A percentile compares a stretch with the other conserved stretches of the same genome.
These are phyloP conservation scores for Vollenhovia emeryi DNA, from an alignment of 1,140 invertebrate genomes.

Conservation along the genomic window DNA sequence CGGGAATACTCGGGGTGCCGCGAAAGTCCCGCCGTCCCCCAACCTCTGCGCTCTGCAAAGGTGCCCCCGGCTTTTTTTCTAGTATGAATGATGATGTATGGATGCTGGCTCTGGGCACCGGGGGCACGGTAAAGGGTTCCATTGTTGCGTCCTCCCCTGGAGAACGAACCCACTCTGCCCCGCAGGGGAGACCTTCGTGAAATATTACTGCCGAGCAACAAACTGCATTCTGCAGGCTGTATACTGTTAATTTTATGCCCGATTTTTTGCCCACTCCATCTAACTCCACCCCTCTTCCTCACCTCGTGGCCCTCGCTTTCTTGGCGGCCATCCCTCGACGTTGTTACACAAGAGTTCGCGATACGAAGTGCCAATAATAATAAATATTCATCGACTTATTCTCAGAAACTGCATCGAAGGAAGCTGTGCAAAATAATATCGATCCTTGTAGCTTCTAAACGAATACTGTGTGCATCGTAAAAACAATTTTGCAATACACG, in stretches of 20 bases:
- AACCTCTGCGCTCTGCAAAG: slow-evolving; percentile 56
- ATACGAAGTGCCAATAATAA: slow-evolving; percentile 26
- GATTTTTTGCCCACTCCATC: slow-evolving; percentile 78
- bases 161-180: slow-evolving; percentile 70
- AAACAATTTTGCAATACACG: too few relatives aligned
- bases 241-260: slow-evolving; percentile 84
- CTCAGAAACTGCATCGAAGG: not conserved
- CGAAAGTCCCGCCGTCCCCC: slow-evolving; percentile 70
- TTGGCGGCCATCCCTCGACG: not conserved
- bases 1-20: slow-evolving; percentile 65
- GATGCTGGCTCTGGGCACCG: slow-evolving; percentile 83
- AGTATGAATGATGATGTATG: slow-evolving; percentile 85
- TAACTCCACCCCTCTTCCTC: slow-evolving; percentile 26
- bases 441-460: not conserved
- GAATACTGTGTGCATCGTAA: not conserved
- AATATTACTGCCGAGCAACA: slow-evolving; percentile 82
- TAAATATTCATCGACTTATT: slow-evolving; percentile 50
- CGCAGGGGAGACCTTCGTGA: slow-evolving; percentile 78
- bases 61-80: slow-evolving; percentile 77
- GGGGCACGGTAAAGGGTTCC: slow-evolving; percentile 85
- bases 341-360: slow-evolving; percentile 25
- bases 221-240: slow-evolving; percentile 78
- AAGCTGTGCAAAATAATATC: not conserved
- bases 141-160: slow-evolving; percentile 81
- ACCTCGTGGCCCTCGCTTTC: not conserved